phyloP scores from a whole-genome alignment of 2,113 vertebrate genomes.

The Hiodon alosoides region DNA sequence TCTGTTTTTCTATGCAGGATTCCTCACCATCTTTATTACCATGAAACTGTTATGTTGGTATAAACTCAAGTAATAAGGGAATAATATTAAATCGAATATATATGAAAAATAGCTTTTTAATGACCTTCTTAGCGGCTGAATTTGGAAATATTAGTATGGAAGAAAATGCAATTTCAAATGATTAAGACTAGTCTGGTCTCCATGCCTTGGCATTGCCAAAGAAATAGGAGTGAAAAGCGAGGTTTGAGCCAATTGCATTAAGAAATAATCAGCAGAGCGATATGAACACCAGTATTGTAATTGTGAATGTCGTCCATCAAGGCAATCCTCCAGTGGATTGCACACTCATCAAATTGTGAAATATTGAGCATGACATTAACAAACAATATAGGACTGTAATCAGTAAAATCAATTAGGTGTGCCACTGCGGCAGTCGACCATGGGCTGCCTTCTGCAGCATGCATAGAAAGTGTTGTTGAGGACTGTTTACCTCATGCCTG shows the following conservation, averaged over 20 bases:
- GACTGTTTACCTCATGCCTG: neutral
- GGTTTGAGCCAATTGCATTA: slow-evolving; percentile 14
- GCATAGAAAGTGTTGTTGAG: neutral
- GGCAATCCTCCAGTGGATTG: slow-evolving; percentile 4
- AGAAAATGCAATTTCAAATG: slow-evolving; percentile 15
- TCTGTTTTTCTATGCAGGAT: neutral
- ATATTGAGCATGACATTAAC: slow-evolving; percentile 26
- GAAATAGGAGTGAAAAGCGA: neutral
- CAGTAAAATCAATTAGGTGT: slow-evolving; percentile 20
- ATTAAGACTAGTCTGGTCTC: neutral
- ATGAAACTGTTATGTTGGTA: neutral
- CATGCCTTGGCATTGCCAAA: neutral
- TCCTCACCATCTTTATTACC: neutral
- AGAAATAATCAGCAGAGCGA: slow-evolving; percentile 4
- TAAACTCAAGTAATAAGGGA: neutral
- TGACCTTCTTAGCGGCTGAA: slow-evolving; percentile 10
- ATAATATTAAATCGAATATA: slow-evolving; percentile 8
- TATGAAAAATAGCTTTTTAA: slow-evolving; percentile 17
- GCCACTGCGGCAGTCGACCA: neutral
- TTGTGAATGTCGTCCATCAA: slow-evolving; percentile 16
- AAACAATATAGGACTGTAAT: slow-evolving; percentile 20
- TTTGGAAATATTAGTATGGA: slow-evolving; percentile 6
- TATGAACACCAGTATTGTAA: neutral
- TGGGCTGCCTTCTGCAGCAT: neutral
- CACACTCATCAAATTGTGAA: slow-evolving; percentile 22